Evolutionary conservation across 1,140 invertebrate species (phyloP).

Genomic region (Scaptomyza hsui): DNA sequence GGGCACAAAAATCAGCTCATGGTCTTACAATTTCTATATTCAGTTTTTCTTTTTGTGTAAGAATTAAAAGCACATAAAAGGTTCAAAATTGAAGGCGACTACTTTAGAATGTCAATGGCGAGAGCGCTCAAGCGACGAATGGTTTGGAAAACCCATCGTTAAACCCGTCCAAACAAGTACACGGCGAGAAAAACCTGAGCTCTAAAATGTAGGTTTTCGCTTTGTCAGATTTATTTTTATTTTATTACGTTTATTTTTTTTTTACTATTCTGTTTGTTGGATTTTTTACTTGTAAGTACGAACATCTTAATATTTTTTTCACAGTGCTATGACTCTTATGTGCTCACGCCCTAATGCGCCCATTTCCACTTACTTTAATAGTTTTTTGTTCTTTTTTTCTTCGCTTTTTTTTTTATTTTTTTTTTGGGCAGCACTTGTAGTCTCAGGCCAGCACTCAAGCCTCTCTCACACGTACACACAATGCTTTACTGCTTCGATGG

Average conservation of each 20-base stretch:
- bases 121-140: conserved; percentile 35
- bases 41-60: conserved; percentile 23
- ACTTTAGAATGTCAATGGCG: conserved; percentile 41
- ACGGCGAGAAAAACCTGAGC: too few relatives aligned
- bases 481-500: conserved; percentile 27
- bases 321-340: conserved; percentile 12
- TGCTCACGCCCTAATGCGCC: conserved; percentile 71
- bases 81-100: conserved; percentile 47
- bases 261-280: too few relatives aligned
- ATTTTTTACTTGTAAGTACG: too few relatives aligned
- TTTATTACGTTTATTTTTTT: too few relatives aligned
- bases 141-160: conserved; percentile 1
- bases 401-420: conserved; percentile 45
- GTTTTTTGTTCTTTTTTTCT: conserved; percentile 52
- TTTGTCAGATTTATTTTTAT: too few relatives aligned
- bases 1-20: conserved; percentile 4
- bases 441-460: conserved; percentile 29
- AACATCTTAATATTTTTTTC: too few relatives aligned
- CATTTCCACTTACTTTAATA: conserved; percentile 81
- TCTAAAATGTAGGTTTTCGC: too few relatives aligned
- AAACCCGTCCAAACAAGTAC: background rate
- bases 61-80: conserved; percentile 78
- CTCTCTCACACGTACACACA: conserved; percentile 17
- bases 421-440: conserved; percentile 57
- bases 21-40: conserved; percentile 10